Conservation (phyloP, 2,888 invertebrate genomes). For the Dryobotodes eremita region DNA sequence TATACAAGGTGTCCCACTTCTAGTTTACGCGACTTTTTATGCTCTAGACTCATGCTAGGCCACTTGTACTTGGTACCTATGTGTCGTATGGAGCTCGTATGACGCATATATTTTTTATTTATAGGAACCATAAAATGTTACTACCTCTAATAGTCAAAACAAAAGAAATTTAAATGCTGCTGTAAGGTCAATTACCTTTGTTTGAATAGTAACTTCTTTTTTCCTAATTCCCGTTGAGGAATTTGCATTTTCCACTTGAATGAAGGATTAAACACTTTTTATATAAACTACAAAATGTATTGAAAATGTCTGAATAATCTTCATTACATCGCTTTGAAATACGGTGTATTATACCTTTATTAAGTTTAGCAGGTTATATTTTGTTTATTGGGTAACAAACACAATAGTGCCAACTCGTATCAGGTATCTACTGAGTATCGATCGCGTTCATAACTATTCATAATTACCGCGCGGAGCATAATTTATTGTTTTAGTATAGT, state of each 20-base stretch:
- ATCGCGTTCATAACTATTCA: constrained; percentile 28
- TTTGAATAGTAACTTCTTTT: not conserved
- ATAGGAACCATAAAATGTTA: constrained; percentile 9
- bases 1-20: constrained; percentile 80
- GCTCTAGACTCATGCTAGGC: constrained; percentile 76
- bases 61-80: constrained; percentile 44
- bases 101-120: too few species aligned
- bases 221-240: not conserved
- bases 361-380: not conserved
- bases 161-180: not conserved
- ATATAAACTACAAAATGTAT: not conserved
- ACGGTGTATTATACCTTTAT: constrained; percentile 4
- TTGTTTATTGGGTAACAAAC: constrained; percentile 10
- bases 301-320: constrained; percentile 5
- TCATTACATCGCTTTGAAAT: constrained; percentile 4
- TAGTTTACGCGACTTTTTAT: constrained; percentile 74
- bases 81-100: constrained; percentile 40
- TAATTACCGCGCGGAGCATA: constrained; percentile 4
- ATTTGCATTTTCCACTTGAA: not conserved
- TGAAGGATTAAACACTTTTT: not conserved
- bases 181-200: not conserved
- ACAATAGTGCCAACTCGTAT: constrained; percentile 57
- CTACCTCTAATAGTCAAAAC: not conserved
- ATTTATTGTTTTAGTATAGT: constrained; percentile 8
- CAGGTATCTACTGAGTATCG: constrained; percentile 38